Evolutionary conservation across 1,140 invertebrate species (phyloP).

Genomic region (Drosophila nasuta): DNA sequence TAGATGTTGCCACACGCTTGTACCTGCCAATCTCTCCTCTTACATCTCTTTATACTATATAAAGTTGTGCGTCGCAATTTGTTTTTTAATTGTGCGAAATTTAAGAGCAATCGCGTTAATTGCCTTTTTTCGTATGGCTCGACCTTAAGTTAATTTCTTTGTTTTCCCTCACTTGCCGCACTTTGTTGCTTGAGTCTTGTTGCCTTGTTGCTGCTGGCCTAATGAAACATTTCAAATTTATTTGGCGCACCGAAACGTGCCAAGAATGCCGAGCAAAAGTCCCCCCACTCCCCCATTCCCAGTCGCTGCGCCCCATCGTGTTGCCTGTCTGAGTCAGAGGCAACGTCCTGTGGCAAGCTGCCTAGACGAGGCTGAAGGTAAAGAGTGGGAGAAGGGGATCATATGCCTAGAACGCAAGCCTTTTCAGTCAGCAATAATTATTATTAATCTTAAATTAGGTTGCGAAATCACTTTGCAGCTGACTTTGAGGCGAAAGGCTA

Average conservation of each 20-base stretch:
- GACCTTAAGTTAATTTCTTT: conserved; percentile 39
- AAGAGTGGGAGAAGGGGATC: neutral
- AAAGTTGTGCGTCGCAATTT: conserved; percentile 1
- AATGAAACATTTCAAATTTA: conserved; percentile 51
- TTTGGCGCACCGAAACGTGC: conserved; percentile 43
- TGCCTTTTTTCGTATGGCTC: conserved; percentile 13
- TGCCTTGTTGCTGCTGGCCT: conserved; percentile 2
- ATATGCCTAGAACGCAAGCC: neutral
- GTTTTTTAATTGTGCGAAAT: conserved; percentile 10
- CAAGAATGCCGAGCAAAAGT: conserved; percentile 13
- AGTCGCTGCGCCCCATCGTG: neutral
- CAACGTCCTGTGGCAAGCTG: neutral
- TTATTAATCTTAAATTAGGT: conserved; percentile 8
- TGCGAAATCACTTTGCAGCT: conserved; percentile 14
- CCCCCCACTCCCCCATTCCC: neutral
- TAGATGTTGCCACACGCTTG: neutral
- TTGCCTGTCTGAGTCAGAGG: neutral
- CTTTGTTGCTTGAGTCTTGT: neutral
- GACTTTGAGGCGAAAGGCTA: conserved; percentile 4
- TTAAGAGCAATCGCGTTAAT: conserved; percentile 29
- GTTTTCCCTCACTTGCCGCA: conserved; percentile 4
- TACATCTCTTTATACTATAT: too few species aligned
- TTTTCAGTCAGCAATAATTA: neutral
- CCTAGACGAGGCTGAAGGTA: neutral
- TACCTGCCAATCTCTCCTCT: neutral